phyloP scores from a whole-genome alignment of 2,888 invertebrate species.

The Lampropteryx suffumata region DNA sequence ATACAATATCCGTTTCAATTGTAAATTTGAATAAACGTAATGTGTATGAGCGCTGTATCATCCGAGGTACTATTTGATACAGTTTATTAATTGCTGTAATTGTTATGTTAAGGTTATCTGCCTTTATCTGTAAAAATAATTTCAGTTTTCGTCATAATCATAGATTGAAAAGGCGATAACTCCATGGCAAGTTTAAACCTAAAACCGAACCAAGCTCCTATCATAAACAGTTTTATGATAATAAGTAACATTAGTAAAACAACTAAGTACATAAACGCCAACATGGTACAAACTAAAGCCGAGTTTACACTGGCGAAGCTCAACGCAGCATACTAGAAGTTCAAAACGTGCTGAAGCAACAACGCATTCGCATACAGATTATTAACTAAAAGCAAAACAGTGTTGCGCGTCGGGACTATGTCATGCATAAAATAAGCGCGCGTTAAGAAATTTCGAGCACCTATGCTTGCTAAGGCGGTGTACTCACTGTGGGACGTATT shows the following conservation, averaged over 20 bases:
- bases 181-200: no score
- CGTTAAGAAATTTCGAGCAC: constrained; percentile 48
- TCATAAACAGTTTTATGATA: no score
- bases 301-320: constrained; percentile 27
- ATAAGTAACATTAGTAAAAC: constrained; percentile 1
- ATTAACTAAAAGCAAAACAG: constrained; percentile 69
- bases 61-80: no score
- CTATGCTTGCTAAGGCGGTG: constrained; percentile 10
- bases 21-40: no score
- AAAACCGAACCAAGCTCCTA: no score
- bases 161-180: no score
- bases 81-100: no score
- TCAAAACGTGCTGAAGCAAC: constrained; percentile 21
- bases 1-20: no score
- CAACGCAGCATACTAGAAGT: constrained; percentile 22
- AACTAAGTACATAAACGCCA: constrained; percentile 5
- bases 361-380: constrained; percentile 39
- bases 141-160: no score
- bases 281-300: constrained; percentile 22
- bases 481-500: neutral
- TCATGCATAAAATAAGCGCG: constrained; percentile 58
- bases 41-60: no score
- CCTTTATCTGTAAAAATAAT: no score
- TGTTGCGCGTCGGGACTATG: constrained; percentile 50
- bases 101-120: no score